Conservation (phyloP, 2,888 invertebrate genomes). For the Ichneumoninae sp. region DNA sequence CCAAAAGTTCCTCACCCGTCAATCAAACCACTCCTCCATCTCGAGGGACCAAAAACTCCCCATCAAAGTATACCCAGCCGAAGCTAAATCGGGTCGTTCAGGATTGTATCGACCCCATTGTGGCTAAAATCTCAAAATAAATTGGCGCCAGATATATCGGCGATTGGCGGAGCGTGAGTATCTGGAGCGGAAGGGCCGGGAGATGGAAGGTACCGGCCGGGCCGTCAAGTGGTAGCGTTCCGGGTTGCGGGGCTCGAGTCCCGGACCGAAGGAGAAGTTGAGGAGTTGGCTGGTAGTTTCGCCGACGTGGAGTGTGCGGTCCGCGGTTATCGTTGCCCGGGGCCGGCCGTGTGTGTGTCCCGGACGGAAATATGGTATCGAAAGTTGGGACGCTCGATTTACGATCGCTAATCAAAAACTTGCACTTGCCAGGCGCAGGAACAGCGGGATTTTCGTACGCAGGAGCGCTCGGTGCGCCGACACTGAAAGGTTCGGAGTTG, state of each 20-base stretch:
- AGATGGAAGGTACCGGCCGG: conserved; percentile 25
- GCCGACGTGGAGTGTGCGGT: conserved; percentile 53
- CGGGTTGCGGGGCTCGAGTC: conserved; percentile 5
- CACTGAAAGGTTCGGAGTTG: conserved; percentile 37
- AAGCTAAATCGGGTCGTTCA: too few species aligned
- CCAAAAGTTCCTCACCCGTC: too few species aligned
- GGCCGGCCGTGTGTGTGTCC: background rate
- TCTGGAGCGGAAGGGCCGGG: conserved; percentile 15
- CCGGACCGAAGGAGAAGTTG: conserved; percentile 57
- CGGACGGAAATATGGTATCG: conserved; percentile 67
- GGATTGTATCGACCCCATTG: conserved; percentile 19
- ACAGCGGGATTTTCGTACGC: background rate
- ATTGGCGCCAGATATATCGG: conserved; percentile 26
- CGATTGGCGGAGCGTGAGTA: conserved; percentile 26
- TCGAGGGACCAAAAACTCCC: too few species aligned
- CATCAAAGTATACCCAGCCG: background rate
- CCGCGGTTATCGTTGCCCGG: conserved; percentile 42
- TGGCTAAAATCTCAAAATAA: conserved; percentile 41
- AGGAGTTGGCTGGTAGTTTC: conserved; percentile 59
- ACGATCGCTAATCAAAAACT: conserved; percentile 77
- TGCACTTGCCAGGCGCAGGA: conserved; percentile 68
- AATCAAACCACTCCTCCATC: too few species aligned
- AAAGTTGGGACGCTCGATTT: conserved; percentile 74
- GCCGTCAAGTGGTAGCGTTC: conserved; percentile 58
- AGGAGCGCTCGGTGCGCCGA: background rate